Evolutionary conservation across 92 coral and sea anemone genomes (phyloP).

Genomic region (Zoanthus solanderi): DNA sequence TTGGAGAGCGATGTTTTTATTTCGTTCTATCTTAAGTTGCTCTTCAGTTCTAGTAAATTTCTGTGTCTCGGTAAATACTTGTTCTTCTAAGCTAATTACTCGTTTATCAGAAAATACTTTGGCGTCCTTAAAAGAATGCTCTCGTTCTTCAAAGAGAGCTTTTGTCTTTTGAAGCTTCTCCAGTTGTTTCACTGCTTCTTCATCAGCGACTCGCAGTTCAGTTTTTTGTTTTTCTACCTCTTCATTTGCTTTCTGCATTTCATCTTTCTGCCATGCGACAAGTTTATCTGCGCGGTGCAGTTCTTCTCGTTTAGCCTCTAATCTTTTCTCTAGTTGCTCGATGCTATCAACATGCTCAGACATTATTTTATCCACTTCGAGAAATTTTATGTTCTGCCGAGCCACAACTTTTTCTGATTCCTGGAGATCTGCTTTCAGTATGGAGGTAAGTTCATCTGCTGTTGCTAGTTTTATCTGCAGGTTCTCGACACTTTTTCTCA

Average conservation of each 20-base stretch:
- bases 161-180: slow-evolving; percentile 3
- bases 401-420: not conserved
- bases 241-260: not conserved
- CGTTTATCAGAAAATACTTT: not conserved
- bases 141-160: not conserved
- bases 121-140: not conserved
- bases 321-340: not conserved
- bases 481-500: not conserved
- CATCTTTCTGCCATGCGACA: not conserved
- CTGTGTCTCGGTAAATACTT: not conserved
- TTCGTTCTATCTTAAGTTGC: not conserved
- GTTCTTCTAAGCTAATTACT: not conserved
- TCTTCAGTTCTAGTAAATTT: not conserved
- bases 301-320: not conserved
- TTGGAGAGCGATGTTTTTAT: not conserved
- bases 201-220: slow-evolving; percentile 11
- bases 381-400: not conserved
- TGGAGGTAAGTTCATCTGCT: not conserved
- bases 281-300: not conserved
- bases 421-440: not conserved
- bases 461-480: not conserved
- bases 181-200: slow-evolving; percentile 31
- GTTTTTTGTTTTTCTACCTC: not conserved
- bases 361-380: not conserved
- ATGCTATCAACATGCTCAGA: not conserved